A percentile compares a stretch with the other conserved stretches of the same genome.
Conservation (phyloP, 2,888 invertebrate genomes). For the Antitype chi region DNA sequence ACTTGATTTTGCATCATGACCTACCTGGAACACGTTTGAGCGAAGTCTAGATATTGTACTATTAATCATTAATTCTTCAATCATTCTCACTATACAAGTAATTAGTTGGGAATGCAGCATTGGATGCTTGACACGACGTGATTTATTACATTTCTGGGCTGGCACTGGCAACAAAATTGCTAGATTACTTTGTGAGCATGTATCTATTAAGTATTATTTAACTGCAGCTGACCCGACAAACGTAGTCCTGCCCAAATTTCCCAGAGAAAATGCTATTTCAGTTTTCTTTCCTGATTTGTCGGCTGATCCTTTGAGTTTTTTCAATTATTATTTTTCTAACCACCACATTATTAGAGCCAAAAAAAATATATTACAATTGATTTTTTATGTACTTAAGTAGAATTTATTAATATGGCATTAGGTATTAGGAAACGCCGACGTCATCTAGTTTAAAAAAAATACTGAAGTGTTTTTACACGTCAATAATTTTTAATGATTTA, state of each 20-base stretch:
- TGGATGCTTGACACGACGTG: conserved; percentile 8
- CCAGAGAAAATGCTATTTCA: too few species aligned
- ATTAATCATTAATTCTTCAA: conserved; percentile 21
- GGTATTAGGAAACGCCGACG: background rate
- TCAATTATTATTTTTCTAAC: too few species aligned
- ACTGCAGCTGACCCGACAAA: too few species aligned
- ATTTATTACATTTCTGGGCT: conserved; percentile 48
- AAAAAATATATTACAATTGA: too few species aligned
- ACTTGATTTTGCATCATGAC: background rate
- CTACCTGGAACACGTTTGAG: background rate
- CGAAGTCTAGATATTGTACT: background rate
- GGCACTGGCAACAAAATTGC: conserved; percentile 4
- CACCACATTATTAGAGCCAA: too few species aligned
- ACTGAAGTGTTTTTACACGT: too few species aligned
- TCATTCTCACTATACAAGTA: conserved; percentile 1
- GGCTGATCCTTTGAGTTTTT: too few species aligned
- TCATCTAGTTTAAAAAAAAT: too few species aligned
- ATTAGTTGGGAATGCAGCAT: conserved; percentile 31
- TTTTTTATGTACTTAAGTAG: too few species aligned
- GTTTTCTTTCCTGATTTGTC: too few species aligned
- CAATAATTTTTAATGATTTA: too few species aligned
- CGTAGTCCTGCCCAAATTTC: too few species aligned
- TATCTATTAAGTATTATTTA: background rate
- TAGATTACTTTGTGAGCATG: background rate
- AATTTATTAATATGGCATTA: background rate